A percentile compares a stretch with the other conserved stretches of the same genome.
Evolutionary conservation across 2,888 invertebrate species (phyloP).

Genomic region (Calameuta filiformis): DNA sequence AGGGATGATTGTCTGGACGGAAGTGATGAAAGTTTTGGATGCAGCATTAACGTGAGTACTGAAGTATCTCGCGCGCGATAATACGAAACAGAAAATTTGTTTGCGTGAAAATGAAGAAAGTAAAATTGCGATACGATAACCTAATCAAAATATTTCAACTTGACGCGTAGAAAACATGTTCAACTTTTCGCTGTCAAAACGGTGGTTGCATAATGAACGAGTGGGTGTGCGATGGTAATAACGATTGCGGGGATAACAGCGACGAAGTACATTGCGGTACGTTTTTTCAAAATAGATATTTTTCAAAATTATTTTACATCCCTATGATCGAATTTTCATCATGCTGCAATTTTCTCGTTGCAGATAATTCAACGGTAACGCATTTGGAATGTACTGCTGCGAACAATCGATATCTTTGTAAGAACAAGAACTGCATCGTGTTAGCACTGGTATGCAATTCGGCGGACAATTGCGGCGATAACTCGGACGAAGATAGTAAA

Average conservation of each 20-base stretch:
- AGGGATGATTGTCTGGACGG: conserved; percentile 61
- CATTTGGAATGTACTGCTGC: conserved; percentile 67
- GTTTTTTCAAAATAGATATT: background rate
- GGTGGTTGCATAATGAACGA: conserved; percentile 68
- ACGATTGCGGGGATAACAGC: conserved; percentile 70
- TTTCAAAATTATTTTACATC: too few relatives aligned
- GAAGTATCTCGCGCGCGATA: conserved; percentile 13
- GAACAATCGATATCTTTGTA: conserved; percentile 69
- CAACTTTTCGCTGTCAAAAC: conserved; percentile 73
- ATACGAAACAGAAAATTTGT: background rate
- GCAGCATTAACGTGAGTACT: conserved; percentile 44
- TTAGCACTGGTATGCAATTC: conserved; percentile 70
- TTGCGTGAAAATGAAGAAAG: background rate
- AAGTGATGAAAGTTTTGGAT: conserved; percentile 62
- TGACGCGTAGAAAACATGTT: conserved; percentile 64
- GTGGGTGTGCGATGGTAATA: conserved; percentile 70
- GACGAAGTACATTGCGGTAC: conserved; percentile 57
- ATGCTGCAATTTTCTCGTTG: conserved; percentile 11
- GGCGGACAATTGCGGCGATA: conserved; percentile 71
- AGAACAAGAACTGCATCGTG: conserved; percentile 69
- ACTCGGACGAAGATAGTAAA: conserved; percentile 71
- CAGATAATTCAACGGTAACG: conserved; percentile 54
- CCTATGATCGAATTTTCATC: background rate
- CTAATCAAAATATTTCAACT: background rate
- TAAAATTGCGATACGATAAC: background rate